Conservation (phyloP, 2,113 vertebrate species). For the Tyrannus savana region DNA sequence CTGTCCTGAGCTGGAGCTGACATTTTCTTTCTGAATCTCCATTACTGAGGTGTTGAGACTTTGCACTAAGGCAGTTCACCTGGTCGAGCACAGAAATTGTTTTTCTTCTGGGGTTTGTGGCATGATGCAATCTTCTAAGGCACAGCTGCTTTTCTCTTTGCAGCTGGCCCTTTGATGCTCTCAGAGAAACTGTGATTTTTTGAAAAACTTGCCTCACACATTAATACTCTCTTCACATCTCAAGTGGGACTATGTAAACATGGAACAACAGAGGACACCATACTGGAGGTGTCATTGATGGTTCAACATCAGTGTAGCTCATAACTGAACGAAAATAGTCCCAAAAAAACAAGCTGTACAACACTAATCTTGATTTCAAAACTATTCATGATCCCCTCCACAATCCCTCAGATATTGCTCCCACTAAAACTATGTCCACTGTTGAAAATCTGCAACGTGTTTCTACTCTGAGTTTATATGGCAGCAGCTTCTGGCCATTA, state of each 20-base stretch:
- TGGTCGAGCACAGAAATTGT: background rate
- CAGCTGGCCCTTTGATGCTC: background rate
- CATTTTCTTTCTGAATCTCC: background rate
- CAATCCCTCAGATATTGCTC: background rate
- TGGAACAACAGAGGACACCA: background rate
- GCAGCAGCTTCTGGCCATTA: background rate
- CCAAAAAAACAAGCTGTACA: background rate
- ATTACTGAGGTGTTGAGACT: background rate
- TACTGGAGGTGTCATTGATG: fast-evolving
- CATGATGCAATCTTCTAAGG: background rate
- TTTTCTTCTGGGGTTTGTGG: background rate
- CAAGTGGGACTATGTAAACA: fast-evolving
- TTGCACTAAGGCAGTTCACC: background rate
- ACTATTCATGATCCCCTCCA: fast-evolving
- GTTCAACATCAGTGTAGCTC: background rate
- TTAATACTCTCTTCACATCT: background rate
- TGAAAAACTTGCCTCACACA: background rate
- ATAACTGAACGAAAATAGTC: background rate
- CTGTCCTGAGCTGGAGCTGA: background rate
- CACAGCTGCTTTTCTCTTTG: background rate
- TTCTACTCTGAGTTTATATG: background rate
- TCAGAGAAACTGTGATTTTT: background rate
- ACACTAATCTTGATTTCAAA: background rate
- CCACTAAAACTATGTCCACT: fast-evolving
- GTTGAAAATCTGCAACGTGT: background rate